Conservation (phyloP, 2,113 vertebrate genomes). For the Plestiodon gilberti region DNA sequence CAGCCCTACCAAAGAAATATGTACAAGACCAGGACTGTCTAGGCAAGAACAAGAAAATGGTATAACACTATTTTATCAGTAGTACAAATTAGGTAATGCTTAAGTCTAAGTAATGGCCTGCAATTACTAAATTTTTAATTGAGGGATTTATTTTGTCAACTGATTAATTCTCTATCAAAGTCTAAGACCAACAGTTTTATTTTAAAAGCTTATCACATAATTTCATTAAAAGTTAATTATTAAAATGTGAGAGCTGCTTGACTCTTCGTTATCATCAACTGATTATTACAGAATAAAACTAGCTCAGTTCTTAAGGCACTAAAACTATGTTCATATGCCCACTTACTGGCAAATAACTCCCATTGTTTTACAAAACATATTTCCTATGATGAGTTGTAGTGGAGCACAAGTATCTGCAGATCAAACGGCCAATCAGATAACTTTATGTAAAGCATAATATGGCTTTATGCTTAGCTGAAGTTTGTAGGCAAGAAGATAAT, state of each 20-base stretch:
- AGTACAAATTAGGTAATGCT: slow-evolving; percentile 10
- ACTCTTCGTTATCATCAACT: slow-evolving; percentile 5
- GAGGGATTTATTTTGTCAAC: slow-evolving; percentile 28
- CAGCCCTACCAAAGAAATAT: background rate
- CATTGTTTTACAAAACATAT: background rate
- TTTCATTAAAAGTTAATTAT: slow-evolving; percentile 35
- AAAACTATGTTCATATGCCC: background rate
- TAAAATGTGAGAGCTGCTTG: slow-evolving; percentile 10
- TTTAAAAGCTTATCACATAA: slow-evolving; percentile 20
- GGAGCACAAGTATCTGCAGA: background rate
- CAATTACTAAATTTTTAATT: slow-evolving; percentile 26
- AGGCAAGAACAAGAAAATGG: background rate
- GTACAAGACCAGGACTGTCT: background rate
- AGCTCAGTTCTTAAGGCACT: slow-evolving; percentile 9
- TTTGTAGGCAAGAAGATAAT: background rate
- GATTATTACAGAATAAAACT: slow-evolving; percentile 27
- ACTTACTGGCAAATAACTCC: background rate
- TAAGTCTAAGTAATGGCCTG: slow-evolving; percentile 10
- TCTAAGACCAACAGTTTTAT: slow-evolving; percentile 3
- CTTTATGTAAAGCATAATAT: background rate
- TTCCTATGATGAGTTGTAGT: background rate
- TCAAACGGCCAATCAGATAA: background rate
- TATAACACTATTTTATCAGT: background rate
- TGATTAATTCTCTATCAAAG: slow-evolving; percentile 23
- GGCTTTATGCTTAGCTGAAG: background rate